Conservation (phyloP, 1,140 invertebrate species). For the Dermatophagoides farinae region DNA sequence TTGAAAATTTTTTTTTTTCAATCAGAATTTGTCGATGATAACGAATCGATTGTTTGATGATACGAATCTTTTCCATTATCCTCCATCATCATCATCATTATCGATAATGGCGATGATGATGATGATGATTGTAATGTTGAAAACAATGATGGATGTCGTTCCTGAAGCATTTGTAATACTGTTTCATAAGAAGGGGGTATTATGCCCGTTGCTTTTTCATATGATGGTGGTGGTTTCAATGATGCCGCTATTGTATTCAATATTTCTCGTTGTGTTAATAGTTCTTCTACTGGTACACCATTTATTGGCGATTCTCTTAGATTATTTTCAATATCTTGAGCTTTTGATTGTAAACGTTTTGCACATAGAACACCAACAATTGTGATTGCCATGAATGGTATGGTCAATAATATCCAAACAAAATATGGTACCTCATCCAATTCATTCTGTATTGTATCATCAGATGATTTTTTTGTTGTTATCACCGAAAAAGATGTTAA, state of each 20-base stretch:
- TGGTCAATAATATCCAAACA: background rate
- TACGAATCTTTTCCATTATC: no score
- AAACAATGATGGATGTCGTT: background rate
- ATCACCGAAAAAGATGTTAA: background rate
- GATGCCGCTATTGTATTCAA: background rate
- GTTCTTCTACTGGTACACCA: background rate
- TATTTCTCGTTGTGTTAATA: background rate
- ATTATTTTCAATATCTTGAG: background rate
- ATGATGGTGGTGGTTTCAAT: background rate
- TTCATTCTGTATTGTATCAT: background rate
- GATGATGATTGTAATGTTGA: background rate
- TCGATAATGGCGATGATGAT: background rate
- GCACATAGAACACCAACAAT: background rate
- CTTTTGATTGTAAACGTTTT: background rate
- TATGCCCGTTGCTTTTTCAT: background rate
- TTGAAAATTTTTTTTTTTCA: no score
- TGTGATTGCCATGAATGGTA: conserved; percentile 2
- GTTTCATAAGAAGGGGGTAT: conserved; percentile 3
- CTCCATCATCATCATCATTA: no score
- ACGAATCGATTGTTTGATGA: no score
- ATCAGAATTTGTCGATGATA: no score
- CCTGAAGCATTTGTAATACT: background rate
- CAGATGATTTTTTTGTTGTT: background rate
- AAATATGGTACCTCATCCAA: background rate
- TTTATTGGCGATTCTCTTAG: background rate